Percentiles rank a stretch among this genome's conserved stretches.
These are phyloP conservation scores for Caenorhabditis japonica DNA, from an alignment of 2,888 invertebrate species.

Conservation along the genomic window DNA sequence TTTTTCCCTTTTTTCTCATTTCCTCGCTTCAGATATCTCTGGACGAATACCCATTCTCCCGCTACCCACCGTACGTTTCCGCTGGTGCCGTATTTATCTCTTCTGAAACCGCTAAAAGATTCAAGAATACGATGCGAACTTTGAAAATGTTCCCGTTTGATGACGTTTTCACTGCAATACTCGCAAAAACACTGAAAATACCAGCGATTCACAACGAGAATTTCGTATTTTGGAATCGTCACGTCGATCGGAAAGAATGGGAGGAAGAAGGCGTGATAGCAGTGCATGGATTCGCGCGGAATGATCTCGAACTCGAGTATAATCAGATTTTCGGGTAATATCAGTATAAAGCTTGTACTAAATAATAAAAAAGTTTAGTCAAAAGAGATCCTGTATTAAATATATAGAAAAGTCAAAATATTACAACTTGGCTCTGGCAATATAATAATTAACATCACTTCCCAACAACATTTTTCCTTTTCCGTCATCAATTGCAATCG, in stretches of 20 bases:
- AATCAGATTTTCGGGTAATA: conserved; percentile 9
- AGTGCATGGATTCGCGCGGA: conserved; percentile 38
- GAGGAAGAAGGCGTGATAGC: conserved; percentile 36
- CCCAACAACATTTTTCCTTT: conserved; percentile 59
- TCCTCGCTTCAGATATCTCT: conserved; percentile 62
- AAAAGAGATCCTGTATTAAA: conserved; percentile 25
- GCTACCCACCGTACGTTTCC: conserved; percentile 75
- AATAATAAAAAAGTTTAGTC: neutral
- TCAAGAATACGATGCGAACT: conserved; percentile 58
- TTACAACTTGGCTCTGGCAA: conserved; percentile 51
- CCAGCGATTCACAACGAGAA: conserved; percentile 54
- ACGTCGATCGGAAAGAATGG: conserved; percentile 26
- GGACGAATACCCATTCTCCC: conserved; percentile 70
- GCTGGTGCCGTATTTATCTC: conserved; percentile 73
- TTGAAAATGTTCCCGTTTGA: conserved; percentile 68
- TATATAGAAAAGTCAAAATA: neutral
- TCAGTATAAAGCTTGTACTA: neutral
- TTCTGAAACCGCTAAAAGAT: conserved; percentile 56
- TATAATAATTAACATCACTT: conserved; percentile 58
- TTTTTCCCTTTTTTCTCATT: conserved; percentile 1
- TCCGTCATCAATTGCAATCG: conserved; percentile 60
- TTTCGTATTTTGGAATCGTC: conserved; percentile 56
- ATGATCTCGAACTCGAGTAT: conserved; percentile 33
- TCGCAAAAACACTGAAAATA: conserved; percentile 49
- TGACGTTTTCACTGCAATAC: conserved; percentile 72